Evolutionary conservation across 2,113 vertebrate species (phyloP).

Genomic region (Scolopax mira): DNA sequence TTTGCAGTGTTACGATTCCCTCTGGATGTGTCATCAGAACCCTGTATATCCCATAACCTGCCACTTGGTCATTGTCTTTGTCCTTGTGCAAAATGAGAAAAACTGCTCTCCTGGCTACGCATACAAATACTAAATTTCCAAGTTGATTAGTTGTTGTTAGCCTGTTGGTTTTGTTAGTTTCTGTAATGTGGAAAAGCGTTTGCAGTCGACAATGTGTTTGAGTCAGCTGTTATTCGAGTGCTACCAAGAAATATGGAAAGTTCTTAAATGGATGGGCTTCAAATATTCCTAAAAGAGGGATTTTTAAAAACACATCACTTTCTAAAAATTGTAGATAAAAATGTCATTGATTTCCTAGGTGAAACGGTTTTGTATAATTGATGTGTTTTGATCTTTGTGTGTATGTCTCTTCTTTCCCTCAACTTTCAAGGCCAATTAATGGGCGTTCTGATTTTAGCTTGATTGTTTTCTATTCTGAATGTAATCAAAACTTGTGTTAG

Average conservation of each 20-base stretch:
- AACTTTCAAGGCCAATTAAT: neutral
- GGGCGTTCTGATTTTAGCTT: neutral
- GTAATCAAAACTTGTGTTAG: neutral
- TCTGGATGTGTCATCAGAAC: neutral
- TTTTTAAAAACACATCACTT: neutral
- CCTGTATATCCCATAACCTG: neutral
- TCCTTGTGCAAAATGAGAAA: neutral
- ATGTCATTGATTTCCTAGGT: neutral
- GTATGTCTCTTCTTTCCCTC: neutral
- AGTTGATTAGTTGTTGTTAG: neutral
- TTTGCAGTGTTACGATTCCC: neutral
- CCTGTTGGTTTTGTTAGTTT: neutral
- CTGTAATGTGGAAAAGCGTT: neutral
- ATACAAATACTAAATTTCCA: neutral
- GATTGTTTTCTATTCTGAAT: neutral
- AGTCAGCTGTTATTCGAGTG: neutral
- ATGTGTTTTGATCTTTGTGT: constrained; percentile 3
- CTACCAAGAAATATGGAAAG: neutral
- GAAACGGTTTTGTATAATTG: neutral
- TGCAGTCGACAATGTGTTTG: neutral
- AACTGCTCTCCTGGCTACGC: neutral
- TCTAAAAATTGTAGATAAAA: neutral
- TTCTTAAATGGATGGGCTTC: neutral
- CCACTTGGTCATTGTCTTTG: neutral
- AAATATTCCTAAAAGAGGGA: neutral